Evolutionary conservation across 2,888 invertebrate species (phyloP).

Genomic region (Coleophora flavipennella): DNA sequence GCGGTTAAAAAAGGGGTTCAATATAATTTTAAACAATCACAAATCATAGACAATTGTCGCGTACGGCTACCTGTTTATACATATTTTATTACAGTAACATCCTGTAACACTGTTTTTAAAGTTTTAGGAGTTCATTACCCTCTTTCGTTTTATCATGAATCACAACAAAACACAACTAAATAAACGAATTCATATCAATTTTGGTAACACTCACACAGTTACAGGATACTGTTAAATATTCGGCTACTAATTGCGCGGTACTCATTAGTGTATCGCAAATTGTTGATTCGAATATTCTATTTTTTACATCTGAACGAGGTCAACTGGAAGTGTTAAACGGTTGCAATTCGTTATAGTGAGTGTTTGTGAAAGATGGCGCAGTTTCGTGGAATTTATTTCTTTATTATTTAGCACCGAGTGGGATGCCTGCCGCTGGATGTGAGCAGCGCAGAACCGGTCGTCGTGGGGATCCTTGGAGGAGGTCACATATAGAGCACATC

Average conservation of each 20-base stretch:
- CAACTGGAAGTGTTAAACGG: slow-evolving; percentile 36
- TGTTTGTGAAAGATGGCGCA: slow-evolving; percentile 21
- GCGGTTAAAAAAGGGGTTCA: no score
- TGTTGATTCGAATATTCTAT: slow-evolving; percentile 49
- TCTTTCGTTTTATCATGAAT: no score
- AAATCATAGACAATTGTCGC: neutral
- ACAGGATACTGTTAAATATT: slow-evolving; percentile 28
- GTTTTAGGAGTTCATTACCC: neutral
- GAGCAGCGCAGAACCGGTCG: no score
- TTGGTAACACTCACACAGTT: no score
- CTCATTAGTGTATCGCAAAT: slow-evolving; percentile 48
- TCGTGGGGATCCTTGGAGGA: no score
- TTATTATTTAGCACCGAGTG: no score
- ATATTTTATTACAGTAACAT: neutral
- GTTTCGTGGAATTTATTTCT: slow-evolving; percentile 8
- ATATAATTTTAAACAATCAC: no score
- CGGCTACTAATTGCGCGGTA: slow-evolving; percentile 40
- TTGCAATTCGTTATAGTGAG: slow-evolving; percentile 29
- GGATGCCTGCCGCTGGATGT: no score
- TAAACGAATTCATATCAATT: no score
- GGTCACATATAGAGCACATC: no score
- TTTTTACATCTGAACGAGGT: slow-evolving; percentile 37
- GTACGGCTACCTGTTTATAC: no score
- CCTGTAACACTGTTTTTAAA: neutral
- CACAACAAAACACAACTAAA: no score